Percentiles rank a stretch among this genome's conserved stretches.
These are phyloP conservation scores for Cotesia vestalis DNA, from an alignment of 1,140 invertebrate species.

Conservation along the genomic window DNA sequence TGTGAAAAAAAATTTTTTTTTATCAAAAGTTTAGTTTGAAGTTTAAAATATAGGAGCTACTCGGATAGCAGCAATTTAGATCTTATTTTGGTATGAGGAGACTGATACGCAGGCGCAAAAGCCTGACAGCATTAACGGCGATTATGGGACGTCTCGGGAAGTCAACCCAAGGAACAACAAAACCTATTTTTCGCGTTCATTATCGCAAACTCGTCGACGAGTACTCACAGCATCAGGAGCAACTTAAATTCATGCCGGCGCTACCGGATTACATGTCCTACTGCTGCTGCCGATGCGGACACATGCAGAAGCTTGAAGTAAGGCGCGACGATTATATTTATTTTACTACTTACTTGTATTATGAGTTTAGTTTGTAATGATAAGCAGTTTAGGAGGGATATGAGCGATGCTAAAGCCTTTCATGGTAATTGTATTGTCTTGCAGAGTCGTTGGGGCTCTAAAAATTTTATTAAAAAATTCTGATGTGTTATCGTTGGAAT, in stretches of 20 bases:
- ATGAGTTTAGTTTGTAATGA: too few species aligned
- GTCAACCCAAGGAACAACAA: constrained; percentile 50
- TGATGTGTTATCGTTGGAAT: too few species aligned
- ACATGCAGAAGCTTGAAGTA: constrained; percentile 73
- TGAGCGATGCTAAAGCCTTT: too few species aligned
- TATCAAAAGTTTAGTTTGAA: constrained; percentile 21
- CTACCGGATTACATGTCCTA: constrained; percentile 72
- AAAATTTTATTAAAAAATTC: too few species aligned
- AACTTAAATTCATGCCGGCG: constrained; percentile 60
- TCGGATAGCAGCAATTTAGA: background rate
- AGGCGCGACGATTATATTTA: constrained; percentile 42
- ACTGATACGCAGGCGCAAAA: constrained; percentile 60
- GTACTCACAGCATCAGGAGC: constrained; percentile 60
- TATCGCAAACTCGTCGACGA: constrained; percentile 72
- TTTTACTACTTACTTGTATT: background rate
- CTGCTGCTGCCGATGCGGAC: constrained; percentile 72
- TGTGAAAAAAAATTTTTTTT: background rate
- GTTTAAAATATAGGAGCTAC: background rate
- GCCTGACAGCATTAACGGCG: constrained; percentile 59
- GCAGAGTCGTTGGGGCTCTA: too few species aligned
- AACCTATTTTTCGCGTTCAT: constrained; percentile 68
- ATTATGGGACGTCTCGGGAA: constrained; percentile 68
- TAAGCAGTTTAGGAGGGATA: too few species aligned
- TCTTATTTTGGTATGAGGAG: constrained; percentile 57
- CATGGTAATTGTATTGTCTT: too few species aligned